phyloP scores from a whole-genome alignment of 2,888 invertebrate species.

The Drosophila paucipuncta region DNA sequence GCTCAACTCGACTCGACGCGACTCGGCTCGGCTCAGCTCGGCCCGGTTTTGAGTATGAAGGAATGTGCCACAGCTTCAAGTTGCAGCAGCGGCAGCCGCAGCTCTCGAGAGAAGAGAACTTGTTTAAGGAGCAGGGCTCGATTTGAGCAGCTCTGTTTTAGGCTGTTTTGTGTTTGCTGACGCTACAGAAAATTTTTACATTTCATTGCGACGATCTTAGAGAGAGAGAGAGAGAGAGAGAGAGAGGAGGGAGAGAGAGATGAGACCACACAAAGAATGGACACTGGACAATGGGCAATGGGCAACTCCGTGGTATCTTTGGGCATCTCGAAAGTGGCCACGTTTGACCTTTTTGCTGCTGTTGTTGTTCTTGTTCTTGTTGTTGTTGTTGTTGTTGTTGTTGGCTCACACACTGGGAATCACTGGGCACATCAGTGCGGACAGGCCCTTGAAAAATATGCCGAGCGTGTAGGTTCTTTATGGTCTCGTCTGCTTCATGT shows the following conservation, averaged over 20 bases:
- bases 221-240: not conserved
- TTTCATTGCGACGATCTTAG: constrained; percentile 46
- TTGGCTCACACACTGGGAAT: constrained; percentile 46
- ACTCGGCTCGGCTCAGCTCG: constrained; percentile 13
- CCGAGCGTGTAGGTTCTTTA: constrained; percentile 64
- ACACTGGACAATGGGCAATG: constrained; percentile 44
- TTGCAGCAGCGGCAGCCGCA: constrained; percentile 26
- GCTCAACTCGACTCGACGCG: constrained; percentile 11
- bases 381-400: constrained; percentile 3
- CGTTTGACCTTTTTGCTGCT: constrained; percentile 75
- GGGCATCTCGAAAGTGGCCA: constrained; percentile 73
- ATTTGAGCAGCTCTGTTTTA: constrained; percentile 3
- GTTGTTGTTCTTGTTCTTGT: constrained; percentile 9
- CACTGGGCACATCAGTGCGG: constrained; percentile 45
- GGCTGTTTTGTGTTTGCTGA: constrained; percentile 34
- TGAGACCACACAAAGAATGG: constrained; percentile 62
- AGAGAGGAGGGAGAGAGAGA: not conserved
- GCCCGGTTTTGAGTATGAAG: constrained; percentile 51
- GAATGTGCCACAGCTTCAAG: constrained; percentile 52
- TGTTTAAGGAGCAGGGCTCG: constrained; percentile 68
- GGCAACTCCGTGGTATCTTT: constrained; percentile 48
- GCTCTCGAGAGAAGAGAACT: constrained; percentile 61
- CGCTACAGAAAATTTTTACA: constrained; percentile 61
- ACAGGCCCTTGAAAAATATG: constrained; percentile 71
- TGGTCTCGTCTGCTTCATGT: constrained; percentile 53